Evolutionary conservation across 2,113 vertebrate genomes (phyloP), one percentile per base, ranked within the genome.

Genomic region (Leptocoma aspasia): DNA sequence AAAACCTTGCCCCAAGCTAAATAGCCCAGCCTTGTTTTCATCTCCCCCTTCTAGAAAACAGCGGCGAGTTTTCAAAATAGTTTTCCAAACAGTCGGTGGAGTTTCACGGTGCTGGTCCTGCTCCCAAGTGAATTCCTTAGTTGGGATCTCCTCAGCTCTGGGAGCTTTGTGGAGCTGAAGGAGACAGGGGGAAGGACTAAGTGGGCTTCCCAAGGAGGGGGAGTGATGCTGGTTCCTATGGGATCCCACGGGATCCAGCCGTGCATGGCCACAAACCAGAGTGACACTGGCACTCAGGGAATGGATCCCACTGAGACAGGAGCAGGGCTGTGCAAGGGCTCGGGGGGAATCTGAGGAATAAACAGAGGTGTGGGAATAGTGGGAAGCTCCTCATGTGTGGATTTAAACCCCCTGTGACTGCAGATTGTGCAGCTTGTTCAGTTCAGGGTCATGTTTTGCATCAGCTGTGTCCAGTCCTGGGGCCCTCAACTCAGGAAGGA

Each of bases 261-360:
- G 15, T 63, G 15, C 11, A 8, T 30, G 1, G 21, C 76, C 11
- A 1, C 39, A 30, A 13, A 22, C 28, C 18, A 1, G 7, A 10
- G 28, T 1, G 0, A 13, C 57, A 3, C 47, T 5, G 2, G 28
- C 39, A 1, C 4, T 6, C 14, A 1, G 0, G 23, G 53, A 19
- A 3, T n/a, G 13, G 37, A 35, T 27, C 30, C 17, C 26, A 6
- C 16, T 26, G 71, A 42, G 4, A 11, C 16, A 21, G 69, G 57
- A 33, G 24, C 10, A 1, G 47, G 42, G 53, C 63, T 66, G 24
- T 10, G 10, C 27, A 4, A 44, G 39, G 27, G 30, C 39, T 44
- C 1, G 0, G 1, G 37, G 68, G 10, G 14, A 8, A 49, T 78
- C 57, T 44, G 45, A 10, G 45, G 61, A 37, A 10, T 23, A 45